Evolutionary conservation across 2,113 vertebrate genomes (phyloP).

Genomic region (Brienomyrus brachyistius): DNA sequence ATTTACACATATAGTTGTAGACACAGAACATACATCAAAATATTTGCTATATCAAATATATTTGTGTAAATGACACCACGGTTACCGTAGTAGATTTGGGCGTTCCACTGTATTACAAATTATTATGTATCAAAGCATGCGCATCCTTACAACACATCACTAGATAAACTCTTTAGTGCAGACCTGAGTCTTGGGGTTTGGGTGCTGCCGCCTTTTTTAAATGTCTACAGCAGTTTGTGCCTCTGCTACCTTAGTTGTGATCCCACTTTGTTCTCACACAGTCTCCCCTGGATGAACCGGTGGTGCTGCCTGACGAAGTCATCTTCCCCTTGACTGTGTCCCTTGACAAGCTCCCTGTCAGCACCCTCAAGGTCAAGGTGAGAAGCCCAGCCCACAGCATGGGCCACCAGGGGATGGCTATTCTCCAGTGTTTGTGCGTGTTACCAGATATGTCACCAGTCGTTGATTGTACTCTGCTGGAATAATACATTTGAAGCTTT

Average conservation of each 20-base stretch:
- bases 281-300: constrained; percentile 70
- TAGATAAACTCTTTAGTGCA: too few species aligned
- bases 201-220: background rate
- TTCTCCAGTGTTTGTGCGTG: too few species aligned
- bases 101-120: too few species aligned
- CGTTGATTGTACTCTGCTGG: background rate
- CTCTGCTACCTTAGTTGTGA: background rate
- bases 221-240: background rate
- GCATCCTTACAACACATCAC: too few species aligned
- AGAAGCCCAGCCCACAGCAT: constrained; percentile 17
- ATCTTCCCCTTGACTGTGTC: constrained; percentile 76
- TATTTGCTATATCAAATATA: too few species aligned
- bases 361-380: constrained; percentile 77
- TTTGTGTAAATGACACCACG: too few species aligned
- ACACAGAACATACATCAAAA: too few species aligned
- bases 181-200: too few species aligned
- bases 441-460: background rate
- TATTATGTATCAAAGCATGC: too few species aligned
- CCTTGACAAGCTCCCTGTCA: constrained; percentile 73
- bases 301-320: constrained; percentile 72
- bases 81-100: too few species aligned
- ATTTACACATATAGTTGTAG: too few species aligned
- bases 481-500: background rate
- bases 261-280: constrained; percentile 30
- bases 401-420: background rate